A percentile compares a stretch with the other conserved stretches of the same genome.
Conservation (phyloP, 2,888 invertebrate species). For the Dryobotodes eremita region DNA sequence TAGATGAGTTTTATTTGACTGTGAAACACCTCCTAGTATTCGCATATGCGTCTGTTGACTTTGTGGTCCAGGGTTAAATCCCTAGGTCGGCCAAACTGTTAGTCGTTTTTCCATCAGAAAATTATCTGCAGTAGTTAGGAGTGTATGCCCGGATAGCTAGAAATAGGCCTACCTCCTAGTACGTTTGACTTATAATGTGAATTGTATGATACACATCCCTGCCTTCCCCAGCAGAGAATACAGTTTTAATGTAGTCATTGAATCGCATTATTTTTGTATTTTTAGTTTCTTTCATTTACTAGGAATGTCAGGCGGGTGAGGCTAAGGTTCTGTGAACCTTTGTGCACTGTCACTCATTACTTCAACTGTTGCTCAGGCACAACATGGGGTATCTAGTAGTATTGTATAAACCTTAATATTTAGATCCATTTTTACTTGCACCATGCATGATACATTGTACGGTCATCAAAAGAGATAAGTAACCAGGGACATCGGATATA, state of each 20-base stretch:
- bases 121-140: not conserved
- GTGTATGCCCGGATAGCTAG: too few relatives aligned
- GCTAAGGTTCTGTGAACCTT: not conserved
- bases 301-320: not conserved
- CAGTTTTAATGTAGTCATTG: not conserved
- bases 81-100: not conserved
- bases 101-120: not conserved
- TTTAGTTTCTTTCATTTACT: not conserved
- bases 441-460: too few relatives aligned
- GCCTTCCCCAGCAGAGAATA: not conserved
- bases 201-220: not conserved
- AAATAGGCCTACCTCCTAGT: too few relatives aligned
- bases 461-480: too few relatives aligned
- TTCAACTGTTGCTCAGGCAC: not conserved
- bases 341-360: not conserved
- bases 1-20: not conserved
- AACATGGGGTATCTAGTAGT: not conserved
- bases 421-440: not conserved
- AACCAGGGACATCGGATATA: too few relatives aligned
- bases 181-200: not conserved
- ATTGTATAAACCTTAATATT: not conserved
- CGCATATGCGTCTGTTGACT: not conserved
- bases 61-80: not conserved
- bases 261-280: not conserved
- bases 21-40: not conserved